Evolutionary conservation across 2,797 vertebrate genomes (phyloP), one percentile per base, ranked within the genome.

Genomic region (Cichlasoma orientale): DNA sequence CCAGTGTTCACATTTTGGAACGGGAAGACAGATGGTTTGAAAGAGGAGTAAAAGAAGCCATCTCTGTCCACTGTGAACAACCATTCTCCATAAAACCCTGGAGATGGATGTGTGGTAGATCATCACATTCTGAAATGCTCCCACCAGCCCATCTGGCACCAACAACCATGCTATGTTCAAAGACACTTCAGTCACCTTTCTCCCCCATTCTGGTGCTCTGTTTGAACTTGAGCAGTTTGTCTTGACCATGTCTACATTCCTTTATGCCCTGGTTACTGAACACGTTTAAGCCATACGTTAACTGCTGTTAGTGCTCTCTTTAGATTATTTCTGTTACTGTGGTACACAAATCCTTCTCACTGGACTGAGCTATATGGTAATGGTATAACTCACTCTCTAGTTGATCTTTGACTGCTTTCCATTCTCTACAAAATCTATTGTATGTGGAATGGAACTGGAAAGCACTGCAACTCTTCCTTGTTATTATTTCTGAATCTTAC

Each of bases 401-500:
- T 31, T 68, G 63, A 44, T 13, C 44, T 29, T 50, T 68, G 25
- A 5, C 44, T 50, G 41, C 18, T 68, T 50, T 68, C 25, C 27
- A 13, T 54, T 54, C 53, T 6, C 53, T 54, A 5, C 52, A 1
- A 5, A 5, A 5, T 4, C 36, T 7, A 38, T 21, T 3, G 19
- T 23, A 5, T 7, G 25, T 5, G 38, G 33, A 19, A 25, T 61
- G 3, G n/a, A 29, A 56, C 2, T 41, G 36, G 25, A 23, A 29
- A 50, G 11, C 41, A 29, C 44, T 68, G 63, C 18, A 68, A n/a
- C 18, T 19, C 16, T 50, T 18, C 16, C 25, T 6, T 29, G 44
- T 77, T 71, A 75, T 63, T n/a, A 82, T 79, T 63, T 56, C 77
- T 23, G 6, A 70, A 47, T 58, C 41, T 66, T 78, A 44, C 61